Evolutionary conservation across 2,113 vertebrate species (phyloP), one percentile per base, ranked within the genome.

Genomic region (Nyctereutes procyonoides): DNA sequence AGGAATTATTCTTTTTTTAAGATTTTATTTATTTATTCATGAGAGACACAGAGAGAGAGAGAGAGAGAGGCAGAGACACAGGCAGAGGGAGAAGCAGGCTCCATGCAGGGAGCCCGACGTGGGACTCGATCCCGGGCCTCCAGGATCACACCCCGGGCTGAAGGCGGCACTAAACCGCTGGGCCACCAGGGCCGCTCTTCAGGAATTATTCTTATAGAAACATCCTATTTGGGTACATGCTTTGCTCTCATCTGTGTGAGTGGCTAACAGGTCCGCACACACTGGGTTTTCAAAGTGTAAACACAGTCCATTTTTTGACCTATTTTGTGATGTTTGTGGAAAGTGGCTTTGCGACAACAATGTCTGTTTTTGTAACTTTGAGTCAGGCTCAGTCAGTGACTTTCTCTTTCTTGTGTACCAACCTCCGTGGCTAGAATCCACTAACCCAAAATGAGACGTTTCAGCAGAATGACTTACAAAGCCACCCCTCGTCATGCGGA

Each of bases 171-270:
- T 43, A 43, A 43, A 43, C 43, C 6, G 43, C 43, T 43, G 43
- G 1, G 43, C 43, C 43, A 43, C 43, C 43, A 43, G 43, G 43
- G 43, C 43, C 6, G 6, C 43, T 43, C 43, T 84, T 65, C 53
- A 87, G 80, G 96, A 79, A 32, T 98, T 97, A 71, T 83, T 81
- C 76, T 91, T 63, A 48, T 60, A 98, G 91, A 96, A 92, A 80
- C 30, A 88, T 9, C 62, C 98, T 96, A 38, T 89, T 88, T 93
- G 97, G 96, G 95, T 91, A 88, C 62, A 74, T 56, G 32, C 92
- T 91, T 92, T 97, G 58, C 95, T 97, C 60, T 94, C 19, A 30
- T 12, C 22, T 9, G 4, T 20, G 32, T 77, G 38, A 55, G 30
- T 2, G 22, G 67, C 32, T 17, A 20, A 16, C 60, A 92, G 69